phyloP scores from a whole-genome alignment of 2,888 invertebrate species.

The Drosophila formosana region DNA sequence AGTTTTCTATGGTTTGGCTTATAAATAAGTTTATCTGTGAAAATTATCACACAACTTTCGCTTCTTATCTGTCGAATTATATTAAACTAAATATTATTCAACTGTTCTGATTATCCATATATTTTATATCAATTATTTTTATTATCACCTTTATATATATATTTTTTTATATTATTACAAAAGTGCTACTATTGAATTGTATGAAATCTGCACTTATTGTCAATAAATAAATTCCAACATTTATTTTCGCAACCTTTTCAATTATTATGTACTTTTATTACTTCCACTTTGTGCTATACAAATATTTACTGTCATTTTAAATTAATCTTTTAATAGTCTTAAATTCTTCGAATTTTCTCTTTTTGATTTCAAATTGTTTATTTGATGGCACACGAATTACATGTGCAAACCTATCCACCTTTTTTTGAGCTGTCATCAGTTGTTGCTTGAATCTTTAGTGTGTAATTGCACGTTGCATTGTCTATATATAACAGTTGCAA shows the following conservation, averaged over 20 bases:
- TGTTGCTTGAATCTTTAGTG: slow-evolving; percentile 9
- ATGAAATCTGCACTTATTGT: too few relatives aligned
- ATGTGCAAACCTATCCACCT: background rate
- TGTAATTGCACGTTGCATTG: slow-evolving; percentile 18
- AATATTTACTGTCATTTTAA: background rate
- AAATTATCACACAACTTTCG: background rate
- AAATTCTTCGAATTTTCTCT: background rate
- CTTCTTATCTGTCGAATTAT: background rate
- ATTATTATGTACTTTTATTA: too few relatives aligned
- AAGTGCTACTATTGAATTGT: too few relatives aligned
- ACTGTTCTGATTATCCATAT: background rate
- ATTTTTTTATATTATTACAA: too few relatives aligned
- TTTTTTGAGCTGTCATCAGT: background rate
- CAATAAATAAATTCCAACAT: too few relatives aligned
- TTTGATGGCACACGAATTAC: too few relatives aligned
- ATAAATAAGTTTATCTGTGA: background rate
- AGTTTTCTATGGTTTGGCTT: background rate
- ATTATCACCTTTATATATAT: too few relatives aligned
- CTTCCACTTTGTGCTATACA: too few relatives aligned
- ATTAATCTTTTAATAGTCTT: background rate
- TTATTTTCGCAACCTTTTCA: too few relatives aligned
- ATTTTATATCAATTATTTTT: too few relatives aligned
- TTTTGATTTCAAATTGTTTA: background rate
- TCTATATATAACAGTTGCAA: slow-evolving; percentile 1
- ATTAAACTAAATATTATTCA: background rate